Evolutionary conservation across 2,113 vertebrate species (phyloP).

Genomic region (Melanerpes aurifrons): DNA sequence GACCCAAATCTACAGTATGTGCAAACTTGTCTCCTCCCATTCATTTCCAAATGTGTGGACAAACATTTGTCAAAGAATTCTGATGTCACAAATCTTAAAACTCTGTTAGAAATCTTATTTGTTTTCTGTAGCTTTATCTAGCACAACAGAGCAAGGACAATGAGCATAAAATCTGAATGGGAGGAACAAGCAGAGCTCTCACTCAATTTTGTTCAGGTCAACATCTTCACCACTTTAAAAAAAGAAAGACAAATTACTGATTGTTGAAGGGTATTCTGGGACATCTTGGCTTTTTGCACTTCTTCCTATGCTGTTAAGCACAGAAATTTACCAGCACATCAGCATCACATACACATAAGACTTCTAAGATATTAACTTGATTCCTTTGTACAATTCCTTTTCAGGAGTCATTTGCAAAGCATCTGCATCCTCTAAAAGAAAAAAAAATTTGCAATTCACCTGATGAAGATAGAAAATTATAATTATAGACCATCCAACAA

Average conservation of each 20-base stretch:
- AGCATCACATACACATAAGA: background rate
- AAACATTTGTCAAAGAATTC: background rate
- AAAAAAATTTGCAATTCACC: constrained; percentile 32
- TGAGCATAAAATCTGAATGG: background rate
- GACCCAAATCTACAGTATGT: background rate
- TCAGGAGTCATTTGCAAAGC: constrained; percentile 29
- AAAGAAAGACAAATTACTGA: background rate
- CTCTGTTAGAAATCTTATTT: background rate
- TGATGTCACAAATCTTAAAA: background rate
- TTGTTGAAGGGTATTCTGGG: background rate
- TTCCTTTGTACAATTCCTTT: constrained; percentile 31
- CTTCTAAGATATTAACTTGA: constrained; percentile 17
- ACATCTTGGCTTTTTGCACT: background rate
- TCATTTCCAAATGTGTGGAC: background rate
- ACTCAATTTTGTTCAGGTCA: background rate
- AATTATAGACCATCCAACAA: constrained; percentile 35
- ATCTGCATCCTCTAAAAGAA: constrained; percentile 18
- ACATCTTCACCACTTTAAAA: background rate
- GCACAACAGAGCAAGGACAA: background rate
- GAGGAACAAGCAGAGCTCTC: background rate
- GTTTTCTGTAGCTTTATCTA: background rate
- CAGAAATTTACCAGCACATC: background rate
- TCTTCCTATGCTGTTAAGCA: background rate
- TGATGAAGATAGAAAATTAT: constrained; percentile 49
- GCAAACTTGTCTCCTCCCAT: background rate